phyloP scores from a whole-genome alignment of 1,140 invertebrate genomes.

The Penaeus indicus region DNA sequence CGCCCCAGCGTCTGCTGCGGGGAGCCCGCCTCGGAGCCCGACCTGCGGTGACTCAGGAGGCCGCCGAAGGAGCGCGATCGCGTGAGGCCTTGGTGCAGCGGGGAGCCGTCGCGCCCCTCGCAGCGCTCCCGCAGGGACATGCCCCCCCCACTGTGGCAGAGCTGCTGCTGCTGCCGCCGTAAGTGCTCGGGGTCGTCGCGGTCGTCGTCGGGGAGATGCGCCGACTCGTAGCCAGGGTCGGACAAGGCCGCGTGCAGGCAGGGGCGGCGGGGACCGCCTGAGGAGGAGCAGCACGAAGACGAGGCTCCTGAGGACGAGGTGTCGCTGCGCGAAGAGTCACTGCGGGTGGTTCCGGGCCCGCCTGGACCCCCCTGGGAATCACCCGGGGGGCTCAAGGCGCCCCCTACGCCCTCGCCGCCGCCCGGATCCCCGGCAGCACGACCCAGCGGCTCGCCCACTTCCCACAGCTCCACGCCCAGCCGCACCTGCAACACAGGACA shows the following conservation, averaged over 20 bases:
- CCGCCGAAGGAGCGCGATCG: conserved; percentile 60
- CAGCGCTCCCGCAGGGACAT: conserved; percentile 60
- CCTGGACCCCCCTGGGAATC: conserved; percentile 45
- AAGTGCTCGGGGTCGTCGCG: conserved; percentile 36
- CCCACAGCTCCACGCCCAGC: conserved; percentile 65
- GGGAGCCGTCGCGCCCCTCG: conserved; percentile 57
- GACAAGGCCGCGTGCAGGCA: conserved; percentile 51
- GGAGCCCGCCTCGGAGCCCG: conserved; percentile 50
- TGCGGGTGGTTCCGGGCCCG: conserved; percentile 56
- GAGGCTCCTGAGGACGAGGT: conserved; percentile 50
- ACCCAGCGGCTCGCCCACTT: conserved; percentile 59
- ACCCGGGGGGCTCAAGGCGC: conserved; percentile 51
- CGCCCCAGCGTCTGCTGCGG: conserved; percentile 45
- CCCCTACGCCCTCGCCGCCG: conserved; percentile 43
- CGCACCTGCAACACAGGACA: conserved; percentile 50
- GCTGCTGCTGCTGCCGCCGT: conserved; percentile 35
- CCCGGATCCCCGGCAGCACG: conserved; percentile 12
- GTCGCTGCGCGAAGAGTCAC: conserved; percentile 50
- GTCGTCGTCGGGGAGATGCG: conserved; percentile 54
- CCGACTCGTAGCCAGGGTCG: conserved; percentile 60
- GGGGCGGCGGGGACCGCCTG: conserved; percentile 34
- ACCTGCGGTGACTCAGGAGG: conserved; percentile 49
- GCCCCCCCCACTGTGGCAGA: conserved; percentile 45
- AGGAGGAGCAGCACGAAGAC: conserved; percentile 48
- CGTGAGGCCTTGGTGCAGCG: conserved; percentile 60